A percentile compares a stretch with the other conserved stretches of the same genome.
Evolutionary conservation across 2,888 invertebrate genomes (phyloP).

Genomic region (Mallateleia sp.): DNA sequence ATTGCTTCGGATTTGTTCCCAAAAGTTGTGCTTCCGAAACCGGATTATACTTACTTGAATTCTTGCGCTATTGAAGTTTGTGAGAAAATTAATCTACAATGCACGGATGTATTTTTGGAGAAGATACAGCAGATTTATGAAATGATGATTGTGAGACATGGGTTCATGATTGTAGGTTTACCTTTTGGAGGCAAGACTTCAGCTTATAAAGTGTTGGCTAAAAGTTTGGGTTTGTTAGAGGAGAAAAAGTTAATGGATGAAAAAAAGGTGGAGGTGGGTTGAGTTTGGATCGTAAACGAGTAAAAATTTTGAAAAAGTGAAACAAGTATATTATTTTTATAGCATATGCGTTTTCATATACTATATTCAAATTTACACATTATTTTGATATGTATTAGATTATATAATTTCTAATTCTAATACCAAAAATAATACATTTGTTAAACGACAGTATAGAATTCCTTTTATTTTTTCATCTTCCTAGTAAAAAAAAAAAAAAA

Average conservation of each 20-base stretch:
- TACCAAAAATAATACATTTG: too few species aligned
- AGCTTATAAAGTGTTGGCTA: constrained; percentile 95
- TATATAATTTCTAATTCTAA: too few species aligned
- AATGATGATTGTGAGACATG: constrained; percentile 92
- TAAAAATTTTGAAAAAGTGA: too few species aligned
- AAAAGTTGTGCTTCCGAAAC: constrained; percentile 94
- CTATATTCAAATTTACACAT: too few species aligned
- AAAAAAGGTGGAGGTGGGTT: constrained; percentile 92
- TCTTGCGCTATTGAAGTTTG: constrained; percentile 92
- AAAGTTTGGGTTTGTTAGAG: constrained; percentile 94
- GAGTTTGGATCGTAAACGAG: too few species aligned
- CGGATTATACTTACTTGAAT: constrained; percentile 94
- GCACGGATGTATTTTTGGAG: constrained; percentile 93
- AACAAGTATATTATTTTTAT: too few species aligned
- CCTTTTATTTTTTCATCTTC: too few species aligned
- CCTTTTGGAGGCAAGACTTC: constrained; percentile 92
- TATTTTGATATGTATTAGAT: too few species aligned
- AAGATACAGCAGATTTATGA: constrained; percentile 92
- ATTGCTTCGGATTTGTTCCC: constrained; percentile 98
- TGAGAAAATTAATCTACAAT: constrained; percentile 94
- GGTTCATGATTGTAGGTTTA: constrained; percentile 92
- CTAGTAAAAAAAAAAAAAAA: too few species aligned
- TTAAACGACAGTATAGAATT: too few species aligned
- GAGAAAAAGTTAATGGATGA: constrained; percentile 94
- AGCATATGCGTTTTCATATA: too few species aligned